Evolutionary conservation across 2,888 invertebrate genomes (phyloP).

Genomic region (Abrostola triplasia): DNA sequence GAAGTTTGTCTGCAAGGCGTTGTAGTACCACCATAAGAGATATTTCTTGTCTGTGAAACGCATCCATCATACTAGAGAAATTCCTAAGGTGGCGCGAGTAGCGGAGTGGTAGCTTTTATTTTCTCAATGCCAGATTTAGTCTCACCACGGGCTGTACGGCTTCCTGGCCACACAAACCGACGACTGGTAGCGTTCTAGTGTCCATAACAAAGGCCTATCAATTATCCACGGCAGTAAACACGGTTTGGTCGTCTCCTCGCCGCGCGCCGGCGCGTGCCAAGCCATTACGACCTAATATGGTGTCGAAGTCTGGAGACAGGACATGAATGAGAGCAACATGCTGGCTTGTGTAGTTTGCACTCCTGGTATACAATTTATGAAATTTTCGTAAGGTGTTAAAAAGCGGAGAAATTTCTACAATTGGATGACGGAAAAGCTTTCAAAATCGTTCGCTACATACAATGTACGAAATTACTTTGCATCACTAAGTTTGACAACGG

Average conservation of each 20-base stretch:
- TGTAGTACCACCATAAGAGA: too few species aligned
- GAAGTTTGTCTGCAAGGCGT: too few species aligned
- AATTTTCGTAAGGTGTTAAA: too few species aligned
- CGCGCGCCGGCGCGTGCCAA: constrained; percentile 4
- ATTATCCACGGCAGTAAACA: constrained; percentile 23
- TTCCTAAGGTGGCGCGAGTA: too few species aligned
- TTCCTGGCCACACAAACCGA: not conserved
- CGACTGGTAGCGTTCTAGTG: not conserved
- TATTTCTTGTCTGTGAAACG: too few species aligned
- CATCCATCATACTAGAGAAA: too few species aligned
- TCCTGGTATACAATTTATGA: not conserved
- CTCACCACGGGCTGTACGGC: too few species aligned
- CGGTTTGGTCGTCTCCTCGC: constrained; percentile 1
- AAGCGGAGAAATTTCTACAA: too few species aligned
- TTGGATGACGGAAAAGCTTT: too few species aligned
- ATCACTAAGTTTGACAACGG: not conserved
- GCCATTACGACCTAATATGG: not conserved
- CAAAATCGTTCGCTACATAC: too few species aligned
- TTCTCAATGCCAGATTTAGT: too few species aligned
- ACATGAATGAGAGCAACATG: constrained; percentile 17
- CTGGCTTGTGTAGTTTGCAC: constrained; percentile 18
- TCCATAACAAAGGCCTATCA: not conserved
- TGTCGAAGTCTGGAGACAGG: not conserved
- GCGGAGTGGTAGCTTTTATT: too few species aligned
- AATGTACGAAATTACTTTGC: not conserved